Evolutionary conservation across 1,140 invertebrate species (phyloP).

Genomic region (Drosophila pruinosa): DNA sequence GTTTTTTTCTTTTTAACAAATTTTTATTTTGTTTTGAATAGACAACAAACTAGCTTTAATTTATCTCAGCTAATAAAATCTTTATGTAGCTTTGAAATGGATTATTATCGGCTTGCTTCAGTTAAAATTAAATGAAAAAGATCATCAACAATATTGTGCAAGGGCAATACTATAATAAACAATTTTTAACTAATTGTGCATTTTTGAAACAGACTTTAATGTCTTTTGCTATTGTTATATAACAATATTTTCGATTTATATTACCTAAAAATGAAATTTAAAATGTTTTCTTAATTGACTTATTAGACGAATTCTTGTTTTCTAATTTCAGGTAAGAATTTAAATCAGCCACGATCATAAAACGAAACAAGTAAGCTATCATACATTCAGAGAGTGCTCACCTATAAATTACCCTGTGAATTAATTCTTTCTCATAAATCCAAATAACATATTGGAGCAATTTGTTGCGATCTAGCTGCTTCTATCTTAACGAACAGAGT

Average conservation of each 20-base stretch:
- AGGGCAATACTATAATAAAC: neutral
- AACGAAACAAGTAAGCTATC: conserved; percentile 9
- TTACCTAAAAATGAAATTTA: neutral
- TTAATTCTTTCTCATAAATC: neutral
- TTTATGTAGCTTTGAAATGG: conserved; percentile 2
- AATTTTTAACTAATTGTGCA: neutral
- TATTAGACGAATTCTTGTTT: conserved; percentile 15
- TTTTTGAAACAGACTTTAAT: neutral
- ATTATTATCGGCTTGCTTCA: conserved; percentile 17
- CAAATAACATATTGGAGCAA: neutral
- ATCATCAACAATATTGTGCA: conserved; percentile 10
- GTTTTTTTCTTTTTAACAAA: conserved; percentile 17
- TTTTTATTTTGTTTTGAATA: neutral
- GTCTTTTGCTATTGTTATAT: neutral
- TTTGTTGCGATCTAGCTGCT: neutral
- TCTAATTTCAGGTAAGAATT: conserved; percentile 36
- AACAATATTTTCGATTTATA: neutral
- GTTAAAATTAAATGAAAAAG: neutral
- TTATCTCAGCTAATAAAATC: conserved; percentile 23
- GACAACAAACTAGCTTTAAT: conserved; percentile 42
- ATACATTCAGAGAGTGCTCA: neutral
- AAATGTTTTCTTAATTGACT: conserved; percentile 1
- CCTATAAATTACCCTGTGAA: neutral
- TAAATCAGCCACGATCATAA: neutral
- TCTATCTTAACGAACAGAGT: neutral